Conservation (phyloP, 2,113 vertebrate genomes). For the Opisthocomus hoazin region DNA sequence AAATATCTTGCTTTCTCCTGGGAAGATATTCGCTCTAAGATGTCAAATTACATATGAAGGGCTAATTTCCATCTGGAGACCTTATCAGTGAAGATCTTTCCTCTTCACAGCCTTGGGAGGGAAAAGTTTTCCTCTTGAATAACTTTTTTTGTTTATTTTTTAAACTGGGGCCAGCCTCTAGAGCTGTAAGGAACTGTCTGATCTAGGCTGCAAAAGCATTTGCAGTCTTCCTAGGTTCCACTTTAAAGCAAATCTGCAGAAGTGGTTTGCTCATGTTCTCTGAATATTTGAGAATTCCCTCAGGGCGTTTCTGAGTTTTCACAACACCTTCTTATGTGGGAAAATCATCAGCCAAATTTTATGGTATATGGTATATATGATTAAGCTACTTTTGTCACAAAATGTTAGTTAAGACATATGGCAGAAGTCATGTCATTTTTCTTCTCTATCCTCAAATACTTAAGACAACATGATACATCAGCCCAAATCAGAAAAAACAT, state of each 20-base stretch:
- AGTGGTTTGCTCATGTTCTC: neutral
- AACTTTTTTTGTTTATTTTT: neutral
- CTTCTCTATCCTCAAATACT: neutral
- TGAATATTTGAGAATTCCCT: neutral
- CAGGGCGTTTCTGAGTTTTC: neutral
- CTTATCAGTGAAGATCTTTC: slow-evolving; percentile 35
- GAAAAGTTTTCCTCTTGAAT: slow-evolving; percentile 37
- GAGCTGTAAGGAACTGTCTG: neutral
- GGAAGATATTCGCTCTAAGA: slow-evolving; percentile 53
- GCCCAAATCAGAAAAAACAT: neutral
- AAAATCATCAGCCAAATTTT: neutral
- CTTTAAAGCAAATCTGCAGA: neutral
- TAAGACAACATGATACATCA: neutral
- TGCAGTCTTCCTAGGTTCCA: neutral
- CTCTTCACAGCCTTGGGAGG: slow-evolving; percentile 36
- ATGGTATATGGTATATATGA: neutral
- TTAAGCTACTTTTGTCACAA: neutral
- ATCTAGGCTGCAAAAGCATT: neutral
- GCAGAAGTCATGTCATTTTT: neutral
- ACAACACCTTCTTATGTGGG: neutral
- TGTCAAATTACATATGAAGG: slow-evolving; percentile 65
- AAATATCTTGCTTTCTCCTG: slow-evolving; percentile 48
- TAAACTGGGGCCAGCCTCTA: neutral
- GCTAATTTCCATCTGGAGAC: slow-evolving; percentile 56
- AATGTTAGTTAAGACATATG: neutral